Evolutionary conservation across 2,797 vertebrate species (phyloP).

Genomic region (Antennarius maculatus): DNA sequence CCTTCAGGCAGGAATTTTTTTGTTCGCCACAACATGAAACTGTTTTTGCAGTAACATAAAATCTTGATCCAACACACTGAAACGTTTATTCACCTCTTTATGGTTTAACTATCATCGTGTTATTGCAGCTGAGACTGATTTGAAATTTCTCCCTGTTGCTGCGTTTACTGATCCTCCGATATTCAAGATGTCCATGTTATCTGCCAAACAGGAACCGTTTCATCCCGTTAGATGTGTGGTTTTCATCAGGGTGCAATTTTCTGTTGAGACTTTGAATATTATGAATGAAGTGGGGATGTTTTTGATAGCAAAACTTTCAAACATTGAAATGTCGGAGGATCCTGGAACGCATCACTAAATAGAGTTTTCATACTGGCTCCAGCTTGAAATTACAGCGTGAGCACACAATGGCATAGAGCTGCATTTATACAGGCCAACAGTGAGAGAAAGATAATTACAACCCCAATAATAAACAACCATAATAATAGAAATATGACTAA

Average conservation of each 20-base stretch:
- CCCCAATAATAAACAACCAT: no score
- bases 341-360: slow-evolving; percentile 34
- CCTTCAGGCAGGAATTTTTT: not conserved
- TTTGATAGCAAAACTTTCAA: slow-evolving; percentile 1
- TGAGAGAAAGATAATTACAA: no score
- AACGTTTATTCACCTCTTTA: slow-evolving; percentile 47
- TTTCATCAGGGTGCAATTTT: not conserved
- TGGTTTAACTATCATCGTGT: slow-evolving; percentile 48
- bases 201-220: slow-evolving; percentile 28
- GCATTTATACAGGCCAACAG: no score
- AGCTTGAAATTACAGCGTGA: slow-evolving; percentile 3
- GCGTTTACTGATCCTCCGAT: slow-evolving; percentile 34
- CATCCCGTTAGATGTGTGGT: not conserved
- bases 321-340: not conserved
- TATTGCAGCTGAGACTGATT: slow-evolving; percentile 49
- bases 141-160: slow-evolving; percentile 35
- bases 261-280: slow-evolving; percentile 11
- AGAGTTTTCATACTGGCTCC: slow-evolving; percentile 29
- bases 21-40: slow-evolving; percentile 13
- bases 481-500: no score
- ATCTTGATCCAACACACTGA: slow-evolving; percentile 19
- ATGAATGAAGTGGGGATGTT: not conserved
- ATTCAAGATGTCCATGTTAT: slow-evolving; percentile 3
- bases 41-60: slow-evolving; percentile 27
- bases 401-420: no score